Evolutionary conservation across 1,140 invertebrate genomes (phyloP), one percentile per base, ranked within the genome.

Genomic region (Cherax destructor): DNA sequence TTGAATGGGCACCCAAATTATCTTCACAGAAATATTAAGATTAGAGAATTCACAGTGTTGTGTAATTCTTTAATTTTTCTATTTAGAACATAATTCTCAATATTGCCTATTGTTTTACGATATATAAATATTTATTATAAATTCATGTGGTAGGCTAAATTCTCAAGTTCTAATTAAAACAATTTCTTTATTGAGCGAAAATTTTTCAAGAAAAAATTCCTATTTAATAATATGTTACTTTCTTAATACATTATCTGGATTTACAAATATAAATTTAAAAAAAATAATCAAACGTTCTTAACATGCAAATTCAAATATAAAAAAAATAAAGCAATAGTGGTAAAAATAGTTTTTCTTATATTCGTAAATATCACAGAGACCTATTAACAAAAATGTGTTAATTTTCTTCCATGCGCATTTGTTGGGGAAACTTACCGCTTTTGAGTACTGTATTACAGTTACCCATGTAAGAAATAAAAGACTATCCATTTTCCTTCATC

Each of bases 61-160:
- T 65, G 61, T 65, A 65, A 18, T 21, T 21, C 61, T 65, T 65
- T 5, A 18, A 65, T 21, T 65, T 65, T 65, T 16, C 18, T 21
- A 65, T 65, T 65, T 65, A 65, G 61, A 65, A 18, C 11, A 1
- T 65, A 18, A 65, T 65, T 65, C 2, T 13, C 16, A 65, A 21
- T 65, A 65, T 21, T 21, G 11, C 11, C 52, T 56, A 56, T 21
- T 65, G 61, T 65, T 21, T 21, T 18, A 59, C 13, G 7, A 86
- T 77, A 86, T 56, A 80, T 41, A 88, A 65, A 65, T 65, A 52
- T 30, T 79, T 59, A 56, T 16, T 65, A 79, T 65, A 41, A 52
- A 79, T 56, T 41, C 13, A 41, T 47, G 30, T 41, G 13, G 52
- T 9, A 10, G 11, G 18, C 24, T 30, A 50, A 78, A 47, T 21